These are phyloP conservation scores for Thera obeliscata DNA, from an alignment of 2,888 invertebrate species.

Conservation along the genomic window DNA sequence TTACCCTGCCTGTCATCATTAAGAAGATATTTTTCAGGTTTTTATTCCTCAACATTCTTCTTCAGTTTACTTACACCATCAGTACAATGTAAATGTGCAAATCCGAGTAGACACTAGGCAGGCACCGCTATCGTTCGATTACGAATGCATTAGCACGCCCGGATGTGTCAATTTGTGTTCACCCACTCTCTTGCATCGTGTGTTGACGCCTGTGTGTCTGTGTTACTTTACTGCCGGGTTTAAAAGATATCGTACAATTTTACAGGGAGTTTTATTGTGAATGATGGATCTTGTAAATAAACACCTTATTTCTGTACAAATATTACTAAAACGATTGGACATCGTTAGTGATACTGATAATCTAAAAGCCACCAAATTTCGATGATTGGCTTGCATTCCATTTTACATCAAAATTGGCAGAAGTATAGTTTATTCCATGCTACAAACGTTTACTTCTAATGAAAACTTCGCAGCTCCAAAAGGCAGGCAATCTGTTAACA, in stretches of 20 bases:
- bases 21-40: too few species aligned
- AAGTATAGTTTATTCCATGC: background rate
- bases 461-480: background rate
- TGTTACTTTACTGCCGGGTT: conserved; percentile 31
- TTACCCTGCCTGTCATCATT: too few species aligned
- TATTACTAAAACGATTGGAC: too few species aligned
- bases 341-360: too few species aligned
- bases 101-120: conserved; percentile 22
- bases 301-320: too few species aligned
- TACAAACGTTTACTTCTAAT: background rate
- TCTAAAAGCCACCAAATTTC: too few species aligned
- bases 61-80: too few species aligned
- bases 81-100: conserved; percentile 17
- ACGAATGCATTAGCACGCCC: conserved; percentile 60
- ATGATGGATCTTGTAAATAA: too few species aligned
- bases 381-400: too few species aligned
- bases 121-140: conserved; percentile 44
- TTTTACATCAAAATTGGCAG: too few species aligned
- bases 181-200: conserved; percentile 51
- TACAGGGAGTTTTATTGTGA: background rate
- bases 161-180: conserved; percentile 73
- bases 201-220: conserved; percentile 50
- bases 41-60: too few species aligned
- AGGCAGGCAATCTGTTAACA: background rate
- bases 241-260: conserved; percentile 1